A percentile compares a stretch with the other conserved stretches of the same genome.
These are phyloP conservation scores for Batillaria attramentaria DNA, from an alignment of 1,140 invertebrate species.

Conservation along the genomic window DNA sequence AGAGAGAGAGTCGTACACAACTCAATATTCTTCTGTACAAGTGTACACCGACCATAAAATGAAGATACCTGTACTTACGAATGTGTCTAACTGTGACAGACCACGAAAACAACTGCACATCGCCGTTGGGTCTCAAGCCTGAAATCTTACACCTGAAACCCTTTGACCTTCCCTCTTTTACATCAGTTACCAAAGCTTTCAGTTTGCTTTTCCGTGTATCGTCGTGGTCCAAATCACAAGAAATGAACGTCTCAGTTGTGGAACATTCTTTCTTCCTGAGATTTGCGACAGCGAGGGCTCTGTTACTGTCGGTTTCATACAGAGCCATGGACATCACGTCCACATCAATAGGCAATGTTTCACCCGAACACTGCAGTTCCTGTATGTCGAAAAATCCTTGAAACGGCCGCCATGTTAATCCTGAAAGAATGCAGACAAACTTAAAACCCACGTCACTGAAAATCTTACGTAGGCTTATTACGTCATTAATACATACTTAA, in stretches of 20 bases:
- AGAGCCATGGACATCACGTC: constrained; percentile 22
- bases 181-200: background rate
- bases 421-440: too few species aligned
- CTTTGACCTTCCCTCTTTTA: background rate
- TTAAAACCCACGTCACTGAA: too few species aligned
- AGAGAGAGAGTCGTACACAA: too few species aligned
- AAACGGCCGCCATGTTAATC: background rate
- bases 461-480: too few species aligned
- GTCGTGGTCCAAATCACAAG: background rate
- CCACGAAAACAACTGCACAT: background rate
- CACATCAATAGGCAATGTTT: background rate
- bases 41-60: too few species aligned
- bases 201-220: background rate
- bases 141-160: background rate
- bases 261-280: constrained; percentile 12
- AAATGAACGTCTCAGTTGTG: background rate
- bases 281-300: background rate
- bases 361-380: background rate
- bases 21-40: too few species aligned
- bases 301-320: background rate
- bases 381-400: background rate
- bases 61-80: too few species aligned
- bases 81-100: constrained; percentile 6
- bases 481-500: too few species aligned
- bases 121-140: too few species aligned